Base-by-base conservation (phyloP, 2,113 vertebrate genomes). In the Rhynchopsitta pachyrhyncha region DNA sequence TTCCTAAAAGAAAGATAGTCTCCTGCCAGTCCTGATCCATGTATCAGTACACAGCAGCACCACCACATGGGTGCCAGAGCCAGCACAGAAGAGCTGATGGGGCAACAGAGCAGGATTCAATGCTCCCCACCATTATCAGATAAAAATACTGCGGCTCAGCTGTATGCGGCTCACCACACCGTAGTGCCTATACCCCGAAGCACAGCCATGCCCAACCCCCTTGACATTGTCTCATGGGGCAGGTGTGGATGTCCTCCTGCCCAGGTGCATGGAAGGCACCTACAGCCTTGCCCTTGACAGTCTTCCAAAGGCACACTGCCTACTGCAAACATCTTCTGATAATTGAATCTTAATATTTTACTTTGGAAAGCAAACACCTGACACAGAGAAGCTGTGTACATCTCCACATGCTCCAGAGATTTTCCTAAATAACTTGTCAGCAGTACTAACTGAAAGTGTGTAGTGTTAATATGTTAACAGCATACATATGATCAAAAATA, bases 191-290 rank as follows among this genome's bases (percentile, higher is more conserved):
- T 9, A 1, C 29, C 23, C 49, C 4, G 28, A 35, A 52, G 35
- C 4, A 3, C 63, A 12, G 42, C 31, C 7, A 0, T 42, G 62
- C 37, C 39, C 6, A 0, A 17, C 9, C 16, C 17, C 17, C 1
- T 1, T 3, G 39, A 7, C 1, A 0, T 0, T 5, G 3, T 70
- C 60, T 73, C 19, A 29, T 0, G 0, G 18, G 28, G 4, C 46
- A 53, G 18, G 22, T 4, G 1, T 49, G 29, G 42, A 33, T 2
- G 31, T 74, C 44, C 66, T 37, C 55, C 78, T 35, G 67, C 44
- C 53, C 75, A 35, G 42, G 33, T 27, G 59, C 2, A 3, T 1
- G 1, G 15, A 71, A 17, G 46, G 47, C 77, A 79, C 33, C 60
- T 2, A 1, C 82, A 90, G 78, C 76, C 37, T 24, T 28, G 55